Base-by-base conservation (phyloP, 2,888 invertebrate species). In the Orchesella flavescens region DNA sequence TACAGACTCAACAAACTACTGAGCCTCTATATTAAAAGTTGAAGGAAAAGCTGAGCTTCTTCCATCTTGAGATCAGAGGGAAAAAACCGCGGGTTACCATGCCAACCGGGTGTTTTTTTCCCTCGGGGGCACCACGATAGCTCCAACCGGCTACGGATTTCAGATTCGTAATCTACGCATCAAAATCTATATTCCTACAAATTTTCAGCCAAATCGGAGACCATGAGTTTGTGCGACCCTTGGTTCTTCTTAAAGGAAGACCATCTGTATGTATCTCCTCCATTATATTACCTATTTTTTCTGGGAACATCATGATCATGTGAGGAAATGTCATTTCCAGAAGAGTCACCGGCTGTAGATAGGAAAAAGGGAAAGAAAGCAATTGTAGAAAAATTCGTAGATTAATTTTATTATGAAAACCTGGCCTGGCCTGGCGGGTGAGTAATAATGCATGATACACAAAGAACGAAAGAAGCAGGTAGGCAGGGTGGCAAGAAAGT, bases 381-480 rank as follows among this genome's bases (percentile, higher is more conserved):
- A 61, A 69, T 69, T 34, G 63, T 13, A 57, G 21, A 23, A 34
- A 34, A n/a, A n/a, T n/a, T n/a, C 13, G 13, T n/a, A 53, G n/a
- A 72, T 65, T 77, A 61, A 19, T 46, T 57, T 57, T 34, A 34
- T 34, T 34, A 34, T 34, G 74, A 49, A 66, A 76, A n/a, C n/a
- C n/a, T n/a, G n/a, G n/a, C n/a, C n/a, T n/a, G n/a, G n/a, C 77
- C 69, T 34, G 77, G 69, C 9, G 43, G 55, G 71, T 80, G 79
- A 65, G 72, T 79, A 79, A 79, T 79, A 79, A 71, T 72, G 61
- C 63, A 72, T 79, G 71, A 72, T 68, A 77, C 72, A 65, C n/a
- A n/a, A 7, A 34, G 34, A 7, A 34, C 34, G 34, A 7, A 34
- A 34, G n/a, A n/a, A n/a, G n/a, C n/a, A n/a, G n/a, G n/a, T n/a